Base-by-base conservation (phyloP, 2,888 invertebrate species). In the Lithophane semibrunnea region DNA sequence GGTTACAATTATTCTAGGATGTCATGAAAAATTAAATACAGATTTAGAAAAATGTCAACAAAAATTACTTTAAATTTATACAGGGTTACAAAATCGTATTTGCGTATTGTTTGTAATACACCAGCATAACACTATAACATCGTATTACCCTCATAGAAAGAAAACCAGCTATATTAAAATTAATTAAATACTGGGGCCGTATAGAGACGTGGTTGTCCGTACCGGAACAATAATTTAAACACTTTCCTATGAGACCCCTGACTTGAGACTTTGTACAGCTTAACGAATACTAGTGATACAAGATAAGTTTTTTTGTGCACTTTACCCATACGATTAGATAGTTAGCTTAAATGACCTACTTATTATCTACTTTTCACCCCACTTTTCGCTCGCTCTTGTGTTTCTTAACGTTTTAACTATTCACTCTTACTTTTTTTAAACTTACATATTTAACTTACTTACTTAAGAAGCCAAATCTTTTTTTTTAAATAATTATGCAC, bases 281-380 rank as follows among this genome's bases (percentile, higher is more conserved):
- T n/a, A 56, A 56, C 60, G 49, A 84, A 56, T 63, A 44, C 58
- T 24, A 44, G 44, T 37, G 18, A 64, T 44, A 49, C 29, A 49
- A 60, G n/a, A 79, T 65, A 79, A 70, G n/a, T 24, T 60, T 7
- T 7, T 74, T 84, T 84, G 84, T 84, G 80, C 80, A 84, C 66
- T 37, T 66, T 44, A 47, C 9, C 13, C n/a, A 37, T 42, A 56
- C 29, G 21, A 77, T 67, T 42, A 75, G 16, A 73, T 44, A 75
- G 37, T 18, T 63, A 65, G 56, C 24, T 37, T 47, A 61, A 61
- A 52, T 47, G 52, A 52, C 10, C 2, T 58, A 68, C 9, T 68
- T 63, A 54, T 47, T 49, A 64, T 61, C 60, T 80, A 79, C 66
- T 60, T 81, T 73, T 64, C 75, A 75, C 52, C 75, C 63, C 75